Percentiles rank a stretch among this genome's conserved stretches.
Evolutionary conservation across 2,888 invertebrate species (phyloP).

Genomic region (Chouioia cunea): DNA sequence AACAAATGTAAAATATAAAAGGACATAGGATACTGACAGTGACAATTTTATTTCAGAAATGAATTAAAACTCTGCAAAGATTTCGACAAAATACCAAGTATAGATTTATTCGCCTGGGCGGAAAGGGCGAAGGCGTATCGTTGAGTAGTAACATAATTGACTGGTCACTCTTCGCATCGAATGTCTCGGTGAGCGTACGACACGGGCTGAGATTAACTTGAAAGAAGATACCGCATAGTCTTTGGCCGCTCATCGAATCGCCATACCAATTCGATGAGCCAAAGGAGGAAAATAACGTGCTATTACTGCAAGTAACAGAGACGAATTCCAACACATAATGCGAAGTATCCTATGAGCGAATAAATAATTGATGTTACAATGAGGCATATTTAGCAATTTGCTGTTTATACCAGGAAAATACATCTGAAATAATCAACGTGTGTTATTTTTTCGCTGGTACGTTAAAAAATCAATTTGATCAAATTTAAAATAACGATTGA

Average conservation of each 20-base stretch:
- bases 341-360: constrained; percentile 10
- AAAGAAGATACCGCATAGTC: constrained; percentile 20
- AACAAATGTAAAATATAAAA: not conserved
- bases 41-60: constrained; percentile 69
- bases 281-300: constrained; percentile 10
- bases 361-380: constrained; percentile 3
- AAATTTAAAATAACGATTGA: no score
- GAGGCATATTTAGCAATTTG: not conserved
- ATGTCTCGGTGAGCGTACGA: constrained; percentile 46
- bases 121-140: constrained; percentile 64
- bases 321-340: constrained; percentile 2
- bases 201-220: constrained; percentile 27
- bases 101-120: constrained; percentile 66
- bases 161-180: constrained; percentile 60
- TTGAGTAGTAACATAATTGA: constrained; percentile 60
- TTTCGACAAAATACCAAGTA: constrained; percentile 68
- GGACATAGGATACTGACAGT: not conserved
- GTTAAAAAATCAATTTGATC: constrained; percentile 23
- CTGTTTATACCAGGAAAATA: not conserved
- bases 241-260: not conserved
- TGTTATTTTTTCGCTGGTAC: constrained; percentile 22
- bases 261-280: not conserved
- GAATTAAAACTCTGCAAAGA: constrained; percentile 70
- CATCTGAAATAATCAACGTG: constrained; percentile 22
- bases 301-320: not conserved